Conservation (phyloP, 2,113 vertebrate genomes). For the Diadophis punctatus region DNA sequence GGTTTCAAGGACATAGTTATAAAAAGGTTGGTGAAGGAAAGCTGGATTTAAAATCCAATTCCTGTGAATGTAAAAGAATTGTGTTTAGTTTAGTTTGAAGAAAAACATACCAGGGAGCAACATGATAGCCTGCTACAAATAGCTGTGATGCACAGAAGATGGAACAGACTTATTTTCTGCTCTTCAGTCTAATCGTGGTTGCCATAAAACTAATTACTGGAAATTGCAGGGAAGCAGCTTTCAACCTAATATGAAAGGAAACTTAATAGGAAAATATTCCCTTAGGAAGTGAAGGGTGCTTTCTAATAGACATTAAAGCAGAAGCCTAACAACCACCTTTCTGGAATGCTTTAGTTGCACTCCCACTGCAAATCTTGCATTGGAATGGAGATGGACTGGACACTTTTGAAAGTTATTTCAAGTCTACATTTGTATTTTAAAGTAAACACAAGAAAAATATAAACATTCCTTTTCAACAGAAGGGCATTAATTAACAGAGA, state of each 20-base stretch:
- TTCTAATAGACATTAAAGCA: neutral
- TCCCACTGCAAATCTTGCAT: neutral
- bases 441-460: neutral
- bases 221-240: neutral
- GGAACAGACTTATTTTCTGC: neutral
- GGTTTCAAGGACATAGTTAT: neutral
- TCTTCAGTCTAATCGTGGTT: neutral
- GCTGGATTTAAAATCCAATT: neutral
- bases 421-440: neutral
- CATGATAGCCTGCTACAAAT: neutral
- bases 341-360: no score
- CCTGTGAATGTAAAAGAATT: neutral
- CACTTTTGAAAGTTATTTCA: neutral
- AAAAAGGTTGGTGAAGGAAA: neutral
- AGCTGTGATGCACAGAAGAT: neutral
- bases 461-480: neutral
- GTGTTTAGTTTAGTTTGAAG: neutral
- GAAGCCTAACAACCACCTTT: neutral
- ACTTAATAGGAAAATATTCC: neutral
- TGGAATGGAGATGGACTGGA: neutral
- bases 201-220: neutral
- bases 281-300: neutral
- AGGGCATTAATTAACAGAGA: neutral
- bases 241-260: neutral
- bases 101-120: neutral